Percentiles rank a stretch among this genome's conserved stretches.
These are phyloP conservation scores for Agriopis leucophaearia DNA, from an alignment of 2,888 invertebrate species.

Conservation along the genomic window DNA sequence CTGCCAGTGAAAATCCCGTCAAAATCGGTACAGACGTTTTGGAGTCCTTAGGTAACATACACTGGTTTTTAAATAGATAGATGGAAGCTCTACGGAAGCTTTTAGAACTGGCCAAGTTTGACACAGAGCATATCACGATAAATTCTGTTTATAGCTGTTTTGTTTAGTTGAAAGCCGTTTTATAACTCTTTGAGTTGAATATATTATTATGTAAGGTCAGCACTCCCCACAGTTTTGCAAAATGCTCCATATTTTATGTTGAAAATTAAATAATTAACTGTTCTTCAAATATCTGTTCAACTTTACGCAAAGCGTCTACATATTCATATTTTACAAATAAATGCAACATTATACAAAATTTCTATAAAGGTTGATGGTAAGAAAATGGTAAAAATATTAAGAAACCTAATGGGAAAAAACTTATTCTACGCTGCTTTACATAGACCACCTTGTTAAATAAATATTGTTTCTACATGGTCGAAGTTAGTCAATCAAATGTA, in stretches of 20 bases:
- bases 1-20: no score
- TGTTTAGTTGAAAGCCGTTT: conserved; percentile 10
- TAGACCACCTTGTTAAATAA: no score
- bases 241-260: background rate
- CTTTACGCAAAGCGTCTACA: background rate
- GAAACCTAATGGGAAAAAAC: no score
- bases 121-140: conserved; percentile 25
- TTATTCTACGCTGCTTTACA: no score
- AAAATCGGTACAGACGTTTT: no score
- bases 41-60: no score
- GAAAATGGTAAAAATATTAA: no score
- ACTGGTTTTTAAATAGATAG: no score
- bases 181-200: conserved; percentile 8
- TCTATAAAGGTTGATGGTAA: background rate
- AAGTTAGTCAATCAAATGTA: no score
- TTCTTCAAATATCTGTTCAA: background rate
- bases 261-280: background rate
- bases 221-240: background rate
- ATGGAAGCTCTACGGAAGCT: conserved; percentile 20
- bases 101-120: conserved; percentile 25
- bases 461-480: no score
- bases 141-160: conserved; percentile 32
- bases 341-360: no score
- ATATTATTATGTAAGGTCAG: conserved; percentile 6
- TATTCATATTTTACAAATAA: background rate